These are phyloP conservation scores for Aphelenchoides fujianensis DNA, from an alignment of 1,140 invertebrate species.

Conservation along the genomic window DNA sequence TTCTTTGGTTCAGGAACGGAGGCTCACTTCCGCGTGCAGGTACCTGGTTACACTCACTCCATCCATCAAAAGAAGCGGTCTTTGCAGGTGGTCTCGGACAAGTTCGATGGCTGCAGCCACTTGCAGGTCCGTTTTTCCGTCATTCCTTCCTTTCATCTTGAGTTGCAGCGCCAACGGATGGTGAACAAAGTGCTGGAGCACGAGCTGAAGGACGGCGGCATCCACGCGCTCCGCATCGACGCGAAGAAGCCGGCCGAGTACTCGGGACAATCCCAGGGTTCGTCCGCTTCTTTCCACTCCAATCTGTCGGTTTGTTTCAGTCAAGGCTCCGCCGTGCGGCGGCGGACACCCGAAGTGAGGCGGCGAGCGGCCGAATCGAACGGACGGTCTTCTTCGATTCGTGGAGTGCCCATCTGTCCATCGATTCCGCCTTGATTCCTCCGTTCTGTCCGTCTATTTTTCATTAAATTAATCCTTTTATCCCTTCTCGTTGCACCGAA, in stretches of 20 bases:
- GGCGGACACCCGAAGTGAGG: conserved; percentile 10
- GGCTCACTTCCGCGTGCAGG: conserved; percentile 45
- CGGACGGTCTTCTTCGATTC: too few relatives aligned
- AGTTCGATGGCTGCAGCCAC: conserved; percentile 42
- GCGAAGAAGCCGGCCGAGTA: conserved; percentile 43
- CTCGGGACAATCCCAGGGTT: conserved; percentile 28
- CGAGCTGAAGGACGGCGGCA: conserved; percentile 31
- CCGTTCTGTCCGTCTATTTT: too few relatives aligned
- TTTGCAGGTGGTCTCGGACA: conserved; percentile 51
- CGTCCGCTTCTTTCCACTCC: background rate
- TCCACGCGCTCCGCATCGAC: conserved; percentile 45
- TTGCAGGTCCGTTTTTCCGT: conserved; percentile 37
- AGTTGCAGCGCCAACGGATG: conserved; percentile 37
- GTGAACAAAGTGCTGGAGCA: conserved; percentile 45
- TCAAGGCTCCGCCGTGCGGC: conserved; percentile 11
- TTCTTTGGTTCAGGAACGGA: conserved; percentile 25
- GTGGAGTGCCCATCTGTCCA: too few relatives aligned
- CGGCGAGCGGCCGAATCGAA: too few relatives aligned
- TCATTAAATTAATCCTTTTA: too few relatives aligned
- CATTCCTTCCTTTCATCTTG: conserved; percentile 32
- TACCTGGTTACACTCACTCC: too few relatives aligned
- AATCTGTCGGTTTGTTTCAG: background rate
- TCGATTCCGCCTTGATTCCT: too few relatives aligned
- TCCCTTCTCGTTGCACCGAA: too few relatives aligned
- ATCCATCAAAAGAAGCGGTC: too few relatives aligned